Evolutionary conservation across 2,113 vertebrate species (phyloP), one percentile per base, ranked within the genome.

Genomic region (Oxygymnocypris stewartii): DNA sequence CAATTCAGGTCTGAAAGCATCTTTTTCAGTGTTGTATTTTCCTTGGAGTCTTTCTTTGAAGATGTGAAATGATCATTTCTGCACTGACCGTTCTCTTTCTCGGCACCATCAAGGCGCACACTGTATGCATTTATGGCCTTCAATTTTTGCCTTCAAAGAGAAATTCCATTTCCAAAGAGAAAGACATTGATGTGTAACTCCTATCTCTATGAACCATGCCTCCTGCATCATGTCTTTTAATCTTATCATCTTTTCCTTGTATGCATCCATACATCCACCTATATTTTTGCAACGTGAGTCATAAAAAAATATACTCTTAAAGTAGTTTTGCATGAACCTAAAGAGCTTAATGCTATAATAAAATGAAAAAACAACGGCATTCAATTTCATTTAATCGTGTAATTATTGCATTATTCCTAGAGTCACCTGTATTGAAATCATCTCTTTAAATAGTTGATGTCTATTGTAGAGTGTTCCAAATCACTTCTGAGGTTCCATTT

Each of bases 11-110:
- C n/a, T 14, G 44, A 69, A 49, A 76, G 71, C 76, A 67, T 65
- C 83, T 89, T 87, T 78, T 20, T 84, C 73, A 20, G 79, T 51
- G 73, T 87, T 87, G 82, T 83, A 61, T 90, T 85, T 89, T 82
- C 57, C 71, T 86, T 75, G 16, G 78, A 77, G 63, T 44, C 86
- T 31, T 42, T 81, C 51, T 89, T 47, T 79, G 77, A 83, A 88
- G 88, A 86, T 79, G 67, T 88, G 77, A 79, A 79, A 88, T 82
- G 73, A 88, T 87, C 37, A 86, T 88, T 86, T 89, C 82, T 28
- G 81, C 74, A 61, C 57, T 76, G 85, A 86, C 85, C 86, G 51
- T 44, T 78, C 77, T 78, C 77, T 75, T 47, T 57, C 31, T 76
- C 63, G 3, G 67, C 35, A 25, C 75, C 57, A 49, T 74, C 25